A percentile compares a stretch with the other conserved stretches of the same genome.
phyloP scores from a whole-genome alignment of 2,113 vertebrate genomes.

The Elachura formosa region DNA sequence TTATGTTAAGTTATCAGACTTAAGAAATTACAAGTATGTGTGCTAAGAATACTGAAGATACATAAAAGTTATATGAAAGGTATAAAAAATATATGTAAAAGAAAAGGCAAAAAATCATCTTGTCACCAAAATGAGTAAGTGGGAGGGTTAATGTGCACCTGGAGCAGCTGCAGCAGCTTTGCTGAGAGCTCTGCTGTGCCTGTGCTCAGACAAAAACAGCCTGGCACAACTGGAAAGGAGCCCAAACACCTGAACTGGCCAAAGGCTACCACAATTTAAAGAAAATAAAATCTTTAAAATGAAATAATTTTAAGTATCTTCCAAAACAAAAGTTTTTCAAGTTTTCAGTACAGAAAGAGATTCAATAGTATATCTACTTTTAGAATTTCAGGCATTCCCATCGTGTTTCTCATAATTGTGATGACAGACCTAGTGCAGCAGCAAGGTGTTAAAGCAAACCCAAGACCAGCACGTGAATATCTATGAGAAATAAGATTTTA shows the following conservation, averaged over 20 bases:
- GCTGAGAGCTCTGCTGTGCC: conserved; percentile 47
- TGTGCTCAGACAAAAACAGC: neutral
- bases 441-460: neutral
- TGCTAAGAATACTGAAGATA: neutral
- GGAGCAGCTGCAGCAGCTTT: conserved; percentile 31
- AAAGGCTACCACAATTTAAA: neutral
- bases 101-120: neutral
- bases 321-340: neutral
- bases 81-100: too few relatives aligned
- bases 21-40: neutral
- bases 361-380: neutral
- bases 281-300: neutral
- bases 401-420: neutral
- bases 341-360: neutral
- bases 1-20: too few relatives aligned
- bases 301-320: neutral
- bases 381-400: neutral
- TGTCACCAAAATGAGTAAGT: neutral
- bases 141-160: conserved; percentile 55
- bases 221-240: neutral
- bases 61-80: too few relatives aligned
- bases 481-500: neutral
- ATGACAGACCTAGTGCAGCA: neutral
- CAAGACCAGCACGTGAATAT: neutral
- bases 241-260: neutral